Base-by-base conservation (phyloP, 1,140 invertebrate genomes). In the Drosophila tropicalis region DNA sequence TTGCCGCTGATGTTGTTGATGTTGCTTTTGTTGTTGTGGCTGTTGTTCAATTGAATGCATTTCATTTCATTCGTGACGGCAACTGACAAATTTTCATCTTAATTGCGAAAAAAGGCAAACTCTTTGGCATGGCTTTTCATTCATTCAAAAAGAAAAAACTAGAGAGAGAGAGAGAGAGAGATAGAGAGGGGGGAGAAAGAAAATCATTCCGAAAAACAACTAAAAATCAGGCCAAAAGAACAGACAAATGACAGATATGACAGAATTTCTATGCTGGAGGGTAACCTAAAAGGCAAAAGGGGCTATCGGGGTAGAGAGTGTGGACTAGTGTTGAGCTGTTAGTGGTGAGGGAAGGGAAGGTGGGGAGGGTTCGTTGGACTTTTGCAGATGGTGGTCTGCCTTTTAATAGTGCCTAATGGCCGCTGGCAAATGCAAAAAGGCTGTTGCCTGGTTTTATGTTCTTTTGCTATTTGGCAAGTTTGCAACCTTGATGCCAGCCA, bases 11-110 rank as follows among this genome's bases (percentile, higher is more conserved):
- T 0, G 58, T 29, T 17, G 1, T 36, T 19, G 58, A 29, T 0
- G 58, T 29, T 17, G 1, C 19, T 19, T 36, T 15, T 22, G 19
- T 61, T 19, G 12, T 36, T n/a, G 40, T 76, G 4, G 39, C 58
- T 69, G 69, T 65, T 68, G 75, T 83, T 83, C 84, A 87, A 89
- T 86, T 86, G 84, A 86, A 89, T 78, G 82, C 82, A 76, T 86
- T 85, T 78, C 82, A 86, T 72, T 86, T 81, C 68, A 75, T 79
- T 87, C 77, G 74, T 79, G 67, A 73, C 73, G 70, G 41, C 41
- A 44, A 86, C 82, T 86, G 83, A 86, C 83, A 83, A 87, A 87
- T 36, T 87, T 80, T 87, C 44, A 9, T 47, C 83, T 87, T 87
- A 87, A 87, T 87, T 87, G 83, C 83, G 69, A 51, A 51, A 51